Evolutionary conservation across 2,888 invertebrate species (phyloP).

Genomic region (Alcis repandata): DNA sequence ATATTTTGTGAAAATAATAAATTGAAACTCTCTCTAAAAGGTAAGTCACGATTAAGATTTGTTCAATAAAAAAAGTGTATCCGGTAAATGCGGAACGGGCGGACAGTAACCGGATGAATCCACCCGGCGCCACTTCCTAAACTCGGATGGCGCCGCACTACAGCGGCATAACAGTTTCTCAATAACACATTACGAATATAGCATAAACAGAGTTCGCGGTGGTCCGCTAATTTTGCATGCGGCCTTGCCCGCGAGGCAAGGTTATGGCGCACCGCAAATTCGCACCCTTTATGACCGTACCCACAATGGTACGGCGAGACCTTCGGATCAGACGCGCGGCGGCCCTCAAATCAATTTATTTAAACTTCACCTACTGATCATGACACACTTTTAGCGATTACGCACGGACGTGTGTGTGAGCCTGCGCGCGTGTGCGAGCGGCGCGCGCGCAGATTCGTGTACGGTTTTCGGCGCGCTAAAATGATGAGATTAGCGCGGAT

Average conservation of each 20-base stretch:
- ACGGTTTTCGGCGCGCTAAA: conserved; percentile 55
- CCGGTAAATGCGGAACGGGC: too few species aligned
- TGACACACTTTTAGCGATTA: conserved; percentile 84
- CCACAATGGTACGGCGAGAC: conserved; percentile 37
- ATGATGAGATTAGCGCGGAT: conserved; percentile 42
- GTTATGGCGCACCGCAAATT: conserved; percentile 37
- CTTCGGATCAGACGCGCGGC: conserved; percentile 45
- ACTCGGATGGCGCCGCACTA: conserved; percentile 7
- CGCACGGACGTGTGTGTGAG: conserved; percentile 68
- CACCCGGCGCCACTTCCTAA: background rate
- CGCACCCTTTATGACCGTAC: conserved; percentile 41
- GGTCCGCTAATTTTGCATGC: conserved; percentile 35
- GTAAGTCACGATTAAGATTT: too few species aligned
- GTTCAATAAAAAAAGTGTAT: too few species aligned
- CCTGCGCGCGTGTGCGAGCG: conserved; percentile 52
- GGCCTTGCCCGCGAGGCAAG: conserved; percentile 32
- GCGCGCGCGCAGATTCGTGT: conserved; percentile 58
- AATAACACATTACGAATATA: conserved; percentile 31
- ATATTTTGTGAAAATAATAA: too few species aligned
- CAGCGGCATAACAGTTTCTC: conserved; percentile 32
- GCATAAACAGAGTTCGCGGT: conserved; percentile 29
- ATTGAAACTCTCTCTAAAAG: too few species aligned
- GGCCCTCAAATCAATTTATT: conserved; percentile 78
- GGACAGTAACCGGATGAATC: background rate
- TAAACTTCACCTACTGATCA: conserved; percentile 87